Base-by-base conservation (phyloP, 2,797 vertebrate species). In the Choloepus didactylus region DNA sequence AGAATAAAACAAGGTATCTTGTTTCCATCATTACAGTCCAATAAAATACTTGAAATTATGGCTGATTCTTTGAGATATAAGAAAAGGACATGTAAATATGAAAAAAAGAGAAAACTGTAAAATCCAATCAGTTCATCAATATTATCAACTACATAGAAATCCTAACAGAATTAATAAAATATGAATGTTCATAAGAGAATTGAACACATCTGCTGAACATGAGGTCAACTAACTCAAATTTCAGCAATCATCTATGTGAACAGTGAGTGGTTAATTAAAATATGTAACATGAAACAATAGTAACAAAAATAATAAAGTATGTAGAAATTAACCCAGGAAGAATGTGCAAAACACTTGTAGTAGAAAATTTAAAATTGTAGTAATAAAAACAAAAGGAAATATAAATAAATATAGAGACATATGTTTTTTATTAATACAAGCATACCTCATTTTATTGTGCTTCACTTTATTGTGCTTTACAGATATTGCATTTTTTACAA, bases 51-150 rank as follows among this genome's bases (percentile, higher is more conserved):
- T 18, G 35, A 86, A 9, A 38, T 81, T 60, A 60, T 2, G 60
- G 38, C 2, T 73, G 72, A 73, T 85, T 91, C 9, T 69, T 89
- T 60, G 38, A 60, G 92, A 21, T 72, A 6, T 10, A 81, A n/a
- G 18, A 54, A 72, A 89, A 75, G 69, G 64, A 94, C 92, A 94
- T 56, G 14, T 49, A 25, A 79, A 54, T 80, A 91, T 84, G 87
- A 35, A 56, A 25, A 87, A 73, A 56, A 91, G 76, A 70, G 35
- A 35, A 62, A 60, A 79, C 5, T 62, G 8, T 79, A 7, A 49
- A 62, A 46, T 4, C 9, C 35, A 66, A 9, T 91, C 6, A 18
- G 54, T 59, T 51, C 19, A 62, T 60, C 87, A 19, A 73, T 27
- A 25, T 16, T 3, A 67, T 54, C 29, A 54, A 60, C 44, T 69